Evolutionary conservation across 2,797 vertebrate genomes (phyloP).

Genomic region (Coracias cyanogaster): DNA sequence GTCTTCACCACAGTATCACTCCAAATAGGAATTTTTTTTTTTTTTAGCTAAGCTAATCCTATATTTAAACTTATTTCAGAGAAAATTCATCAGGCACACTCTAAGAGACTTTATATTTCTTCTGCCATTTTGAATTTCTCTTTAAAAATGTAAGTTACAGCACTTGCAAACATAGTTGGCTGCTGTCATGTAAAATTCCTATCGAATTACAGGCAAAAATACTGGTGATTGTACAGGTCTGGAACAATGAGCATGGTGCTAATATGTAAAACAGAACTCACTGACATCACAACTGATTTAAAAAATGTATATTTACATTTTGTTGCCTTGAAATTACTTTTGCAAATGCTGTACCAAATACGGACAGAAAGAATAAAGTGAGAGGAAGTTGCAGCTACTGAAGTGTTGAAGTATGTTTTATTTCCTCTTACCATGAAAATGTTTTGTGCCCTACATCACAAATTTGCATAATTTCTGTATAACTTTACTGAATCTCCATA

Average conservation of each 20-base stretch:
- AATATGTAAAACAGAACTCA: slow-evolving; percentile 51
- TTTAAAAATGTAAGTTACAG: slow-evolving; percentile 54
- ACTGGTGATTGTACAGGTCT: slow-evolving; percentile 46
- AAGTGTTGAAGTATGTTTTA: background rate
- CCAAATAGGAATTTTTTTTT: background rate
- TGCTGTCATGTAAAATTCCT: slow-evolving; percentile 57
- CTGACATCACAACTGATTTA: slow-evolving; percentile 40
- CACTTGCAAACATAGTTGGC: slow-evolving; percentile 52
- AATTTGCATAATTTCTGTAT: background rate
- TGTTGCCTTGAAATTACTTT: slow-evolving; percentile 39
- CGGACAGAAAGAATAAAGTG: background rate
- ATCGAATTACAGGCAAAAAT: slow-evolving; percentile 42
- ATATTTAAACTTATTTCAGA: slow-evolving; percentile 8
- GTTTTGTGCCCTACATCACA: background rate
- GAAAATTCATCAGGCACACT: slow-evolving; percentile 53
- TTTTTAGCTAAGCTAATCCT: background rate
- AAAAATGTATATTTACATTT: slow-evolving; percentile 32
- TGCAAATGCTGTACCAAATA: slow-evolving; percentile 11
- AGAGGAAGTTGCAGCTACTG: background rate
- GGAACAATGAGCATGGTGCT: slow-evolving; percentile 55
- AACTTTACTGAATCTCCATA: background rate
- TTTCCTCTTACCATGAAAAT: background rate
- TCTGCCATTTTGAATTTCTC: slow-evolving; percentile 55
- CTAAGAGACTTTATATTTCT: slow-evolving; percentile 48
- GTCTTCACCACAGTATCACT: background rate